Base-by-base conservation (phyloP, 2,888 invertebrate species). In the Crocallis elinguaria region DNA sequence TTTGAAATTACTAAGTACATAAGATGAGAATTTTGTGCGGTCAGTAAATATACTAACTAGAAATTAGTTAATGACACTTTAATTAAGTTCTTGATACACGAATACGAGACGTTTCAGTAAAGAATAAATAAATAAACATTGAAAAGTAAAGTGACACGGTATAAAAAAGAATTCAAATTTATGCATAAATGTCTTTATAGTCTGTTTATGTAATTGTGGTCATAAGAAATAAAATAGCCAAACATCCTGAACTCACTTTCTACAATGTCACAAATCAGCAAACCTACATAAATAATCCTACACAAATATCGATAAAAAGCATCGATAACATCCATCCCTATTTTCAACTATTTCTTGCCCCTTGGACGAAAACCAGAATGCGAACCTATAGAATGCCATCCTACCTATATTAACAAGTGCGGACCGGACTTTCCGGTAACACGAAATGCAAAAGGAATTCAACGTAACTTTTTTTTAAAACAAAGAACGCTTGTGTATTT, bases 1-100 rank as follows among this genome's bases (percentile, higher is more conserved):
- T 54, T 44, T 45, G 12, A 49, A 38, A 57, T 59, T 59, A 62
- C 19, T n/a, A n/a, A 14, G 12, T 25, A 25, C 36, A 49, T 23
- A 19, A 32, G 16, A 30, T 16, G 42, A 30, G 41, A 27, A n/a
- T n/a, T n/a, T n/a, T 19, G 14, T 12, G 19, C 6, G 21, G 30
- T 25, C 6, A 25, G 21, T 12, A 3, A 8, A 5, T 23, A 23
- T 8, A 1, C n/a, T 25, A 8, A 25, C 25, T 9, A n/a, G 3
- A 25, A 8, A 25, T 19, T 19, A 19, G 19, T 19, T 19, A 19
- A 4, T 19, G 3, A 19, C 3, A 19, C 19, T 19, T n/a, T n/a
- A n/a, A n/a, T n/a, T n/a, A n/a, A n/a, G n/a, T n/a, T n/a, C n/a
- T n/a, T n/a, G n/a, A n/a, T n/a, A n/a, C n/a, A n/a, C n/a, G n/a